Evolutionary conservation across 2,888 invertebrate genomes (phyloP), one percentile per base, ranked within the genome.

Genomic region (Buathra laborator): DNA sequence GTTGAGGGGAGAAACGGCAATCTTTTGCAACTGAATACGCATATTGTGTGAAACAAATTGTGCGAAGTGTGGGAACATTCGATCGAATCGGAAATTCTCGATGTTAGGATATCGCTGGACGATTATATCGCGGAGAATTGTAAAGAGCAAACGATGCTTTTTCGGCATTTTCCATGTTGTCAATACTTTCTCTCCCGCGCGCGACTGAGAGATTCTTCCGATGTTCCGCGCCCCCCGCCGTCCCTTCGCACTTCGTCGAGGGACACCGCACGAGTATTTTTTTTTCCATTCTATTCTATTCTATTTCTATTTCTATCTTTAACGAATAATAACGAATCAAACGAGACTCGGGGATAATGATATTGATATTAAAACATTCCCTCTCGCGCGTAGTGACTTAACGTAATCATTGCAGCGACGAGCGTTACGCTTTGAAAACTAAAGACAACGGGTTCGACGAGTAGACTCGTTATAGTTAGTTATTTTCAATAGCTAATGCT

Each of bases 1-100:
- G 95, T 96, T 82, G 96, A 96, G 86, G 94, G 95, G 6, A 94
- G 95, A 76, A 96, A 96, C 91, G 96, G 96, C 81, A 94, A 96
- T 85, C 95, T 95, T 86, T 95, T 96, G 72, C 93, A 94, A 78
- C 89, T 90, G 32, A 91, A 88, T 43, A 90, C 93, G 81, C 95
- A 96, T 87, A 94, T 96, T 79, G 96, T 96, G 86, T 96, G 94
- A 95, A 81, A 56, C 7, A 7, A 14, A 10, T 6, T 2, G 16
- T 19, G n/a, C 3, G n/a, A 16, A 16, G 9, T 64, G 29, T 14
- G 14, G 19, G 19, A 19, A 59, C 32, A 3, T 43, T 44, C 44
- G 16, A 32, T 51, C 7, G 19, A 12, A 29, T 68, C 19, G 46
- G 19, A 14, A 43, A 72, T 72, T 56, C 44, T 72, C 59, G 24